Evolutionary conservation across 1,140 invertebrate species (phyloP), one percentile per base, ranked within the genome.

Genomic region (Polypedilum pembai): DNA sequence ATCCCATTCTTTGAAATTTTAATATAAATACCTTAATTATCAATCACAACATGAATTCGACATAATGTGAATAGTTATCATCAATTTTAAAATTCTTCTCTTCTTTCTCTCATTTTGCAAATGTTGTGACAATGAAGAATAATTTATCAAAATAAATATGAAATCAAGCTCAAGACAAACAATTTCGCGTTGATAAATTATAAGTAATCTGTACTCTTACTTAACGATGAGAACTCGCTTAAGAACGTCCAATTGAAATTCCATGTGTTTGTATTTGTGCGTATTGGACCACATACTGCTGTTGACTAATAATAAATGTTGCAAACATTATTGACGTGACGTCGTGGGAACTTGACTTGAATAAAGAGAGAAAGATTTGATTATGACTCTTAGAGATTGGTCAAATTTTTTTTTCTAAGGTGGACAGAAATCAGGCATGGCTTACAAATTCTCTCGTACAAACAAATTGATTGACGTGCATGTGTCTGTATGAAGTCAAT

Each of bases 251-350:
- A 69, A 69, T 69, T 69, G 65, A 69, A 69, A 69, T 69, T 18
- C 65, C 65, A 69, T 69, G 7, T 69, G n/a, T 69, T n/a, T 69
- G 24, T 20, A 18, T 69, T 69, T 18, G n/a, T 18, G 65, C 17
- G 65, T 69, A 56, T 56, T n/a, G 17, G 65, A 69, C 65, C 65
- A 69, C 65, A 69, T 69, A 69, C 65, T 69, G 65, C 17, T 69
- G 17, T 7, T 69, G 65, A 69, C 17, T 20, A 69, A 69, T 20
- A 69, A 69, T 20, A 69, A 10, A 69, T 18, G 65, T 69, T 69
- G 65, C 65, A 69, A 69, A 69, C 65, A 20, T 21, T 69, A 69
- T 69, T 69, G 65, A 69, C 17, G 18, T 69, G 65, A 69, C 65
- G 45, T 56, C 45, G 65, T 69, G 65, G 65, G 65, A 69, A 69